These are phyloP conservation scores for Macrotus californicus DNA, from an alignment of 2,113 vertebrate genomes.

Conservation along the genomic window DNA sequence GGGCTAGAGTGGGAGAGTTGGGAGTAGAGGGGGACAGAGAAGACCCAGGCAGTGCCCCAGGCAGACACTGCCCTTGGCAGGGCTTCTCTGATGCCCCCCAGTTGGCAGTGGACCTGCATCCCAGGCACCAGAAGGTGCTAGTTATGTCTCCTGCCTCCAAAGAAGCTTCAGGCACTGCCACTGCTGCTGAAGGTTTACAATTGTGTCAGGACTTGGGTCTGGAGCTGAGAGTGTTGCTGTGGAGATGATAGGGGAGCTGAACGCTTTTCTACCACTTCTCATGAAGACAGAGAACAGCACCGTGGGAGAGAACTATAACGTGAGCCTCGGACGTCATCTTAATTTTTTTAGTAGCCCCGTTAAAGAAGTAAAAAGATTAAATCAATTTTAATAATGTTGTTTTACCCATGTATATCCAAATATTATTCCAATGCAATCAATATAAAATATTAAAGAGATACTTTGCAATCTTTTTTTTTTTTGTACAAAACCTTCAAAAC, in stretches of 20 bases:
- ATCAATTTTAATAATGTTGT: not conserved
- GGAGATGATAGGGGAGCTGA: not conserved
- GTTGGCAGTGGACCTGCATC: accelerated
- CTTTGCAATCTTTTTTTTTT: not conserved
- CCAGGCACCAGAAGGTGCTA: not conserved
- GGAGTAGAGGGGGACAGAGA: not conserved
- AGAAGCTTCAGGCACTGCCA: not conserved
- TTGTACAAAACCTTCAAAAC: not conserved
- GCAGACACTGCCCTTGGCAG: accelerated
- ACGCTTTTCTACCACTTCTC: not conserved
- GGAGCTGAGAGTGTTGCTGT: not conserved
- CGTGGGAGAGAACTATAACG: not conserved
- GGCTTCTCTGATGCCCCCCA: accelerated
- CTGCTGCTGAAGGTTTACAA: not conserved
- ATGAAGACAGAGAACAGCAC: not conserved
- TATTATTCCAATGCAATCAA: not conserved
- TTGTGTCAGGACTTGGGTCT: not conserved
- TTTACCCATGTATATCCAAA: not conserved
- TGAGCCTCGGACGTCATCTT: not conserved
- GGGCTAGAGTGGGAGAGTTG: not conserved
- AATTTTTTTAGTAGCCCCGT: not conserved
- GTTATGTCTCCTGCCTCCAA: not conserved
- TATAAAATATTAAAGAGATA: not conserved
- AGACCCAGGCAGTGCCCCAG: not conserved
- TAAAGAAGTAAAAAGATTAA: not conserved